Base-by-base conservation (phyloP, 2,888 invertebrate genomes). In the Melikaiella ostensackeni region DNA sequence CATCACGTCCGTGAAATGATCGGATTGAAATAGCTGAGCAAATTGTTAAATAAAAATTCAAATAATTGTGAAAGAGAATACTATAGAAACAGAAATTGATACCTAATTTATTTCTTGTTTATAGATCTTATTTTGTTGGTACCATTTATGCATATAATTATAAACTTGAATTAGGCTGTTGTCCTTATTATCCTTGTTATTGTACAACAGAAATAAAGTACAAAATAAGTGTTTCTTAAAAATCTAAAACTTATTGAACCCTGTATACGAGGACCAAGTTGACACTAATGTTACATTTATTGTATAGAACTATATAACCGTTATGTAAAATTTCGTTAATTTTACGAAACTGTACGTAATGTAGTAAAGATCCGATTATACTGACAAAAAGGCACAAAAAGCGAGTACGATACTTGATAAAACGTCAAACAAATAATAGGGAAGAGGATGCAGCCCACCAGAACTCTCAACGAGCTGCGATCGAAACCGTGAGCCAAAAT, bases 401-500 rank as follows among this genome's bases (percentile, higher is more conserved):
- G 16, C 24, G 64, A 64, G 42, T 19, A 19, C 24, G 7, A 70
- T 9, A 46, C 19, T 30, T 13, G 30, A 30, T n/a, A 70, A 70
- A 70, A 70, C 50, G 30, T 46, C 50, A 66, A 70, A 27, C 73
- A 62, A 77, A 38, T 61, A 74, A 30, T 77, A 61, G n/a, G 66
- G 55, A 80, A 64, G 79, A 78, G 79, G 79, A 80, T 70, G 70
- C 80, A 77, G 79, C 55, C 62, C 30, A 77, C 79, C 75, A 82
- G 78, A 81, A 78, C 76, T 70, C 33, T 66, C 80, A 79, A 75
- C 77, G 75, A 80, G 80, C 77, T 80, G 82, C 77, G 62, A 59
- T 76, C 79, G 73, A 82, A 84, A 82, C 86, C 82, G 86, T 85
- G 87, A 88, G 86, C 86, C 79, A 83, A 86, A 82, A 77, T 85